phyloP scores from a whole-genome alignment of 2,888 invertebrate genomes.

The Nineta flava region DNA sequence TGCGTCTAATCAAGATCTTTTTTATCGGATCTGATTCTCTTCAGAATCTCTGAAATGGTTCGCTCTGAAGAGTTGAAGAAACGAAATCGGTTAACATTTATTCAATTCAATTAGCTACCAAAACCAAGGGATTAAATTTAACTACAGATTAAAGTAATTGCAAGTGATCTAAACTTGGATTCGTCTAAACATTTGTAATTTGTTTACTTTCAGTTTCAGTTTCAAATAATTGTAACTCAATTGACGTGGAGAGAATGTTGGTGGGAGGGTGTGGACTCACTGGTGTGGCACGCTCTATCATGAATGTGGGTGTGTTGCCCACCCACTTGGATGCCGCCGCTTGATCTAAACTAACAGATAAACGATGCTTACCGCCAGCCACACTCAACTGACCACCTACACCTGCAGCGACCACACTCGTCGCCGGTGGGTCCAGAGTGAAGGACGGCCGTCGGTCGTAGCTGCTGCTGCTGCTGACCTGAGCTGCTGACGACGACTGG shows the following conservation, averaged over 20 bases:
- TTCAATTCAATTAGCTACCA: too few relatives aligned
- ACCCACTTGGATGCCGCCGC: conserved; percentile 6
- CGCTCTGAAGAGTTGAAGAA: too few relatives aligned
- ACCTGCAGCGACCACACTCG: not conserved
- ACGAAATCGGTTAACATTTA: too few relatives aligned
- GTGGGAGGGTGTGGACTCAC: not conserved
- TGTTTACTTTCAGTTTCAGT: conserved; percentile 7
- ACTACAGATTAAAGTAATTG: too few relatives aligned
- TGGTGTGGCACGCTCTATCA: conserved; percentile 1
- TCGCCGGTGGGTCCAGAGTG: conserved; percentile 8
- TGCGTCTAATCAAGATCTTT: too few relatives aligned
- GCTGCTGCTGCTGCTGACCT: conserved; percentile 13
- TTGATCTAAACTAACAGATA: conserved; percentile 10
- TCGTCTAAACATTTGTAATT: conserved; percentile 6
- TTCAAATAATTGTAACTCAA: conserved; percentile 3
- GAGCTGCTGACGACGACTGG: too few relatives aligned
- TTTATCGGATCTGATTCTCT: too few relatives aligned
- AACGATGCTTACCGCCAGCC: conserved; percentile 1
- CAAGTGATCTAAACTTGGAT: too few relatives aligned
- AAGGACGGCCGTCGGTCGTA: conserved; percentile 18
- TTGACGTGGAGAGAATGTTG: not conserved
- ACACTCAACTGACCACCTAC: not conserved
- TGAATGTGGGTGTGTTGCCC: not conserved
- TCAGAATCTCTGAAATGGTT: too few relatives aligned
- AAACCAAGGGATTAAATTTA: too few relatives aligned